Evolutionary conservation across 1,140 invertebrate species (phyloP).

Genomic region (Cylas formicarius): DNA sequence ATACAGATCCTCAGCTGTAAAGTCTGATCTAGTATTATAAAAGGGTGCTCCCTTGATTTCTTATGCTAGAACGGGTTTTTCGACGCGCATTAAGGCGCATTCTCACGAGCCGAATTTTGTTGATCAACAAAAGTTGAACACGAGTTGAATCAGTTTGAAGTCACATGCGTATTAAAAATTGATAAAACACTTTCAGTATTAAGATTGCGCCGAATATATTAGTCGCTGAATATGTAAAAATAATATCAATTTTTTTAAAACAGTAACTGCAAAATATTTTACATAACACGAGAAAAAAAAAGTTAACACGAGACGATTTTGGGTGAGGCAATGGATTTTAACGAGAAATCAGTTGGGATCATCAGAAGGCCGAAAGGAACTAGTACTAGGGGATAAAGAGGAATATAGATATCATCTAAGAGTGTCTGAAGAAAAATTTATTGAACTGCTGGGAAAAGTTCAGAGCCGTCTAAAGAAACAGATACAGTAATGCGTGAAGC

Average conservation of each 20-base stretch:
- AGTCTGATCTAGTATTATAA: too few relatives aligned
- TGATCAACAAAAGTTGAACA: too few relatives aligned
- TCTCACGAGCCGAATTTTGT: too few relatives aligned
- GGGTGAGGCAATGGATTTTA: constrained; percentile 26
- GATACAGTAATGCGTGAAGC: constrained; percentile 33
- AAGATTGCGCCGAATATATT: constrained; percentile 23
- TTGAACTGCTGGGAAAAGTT: constrained; percentile 24
- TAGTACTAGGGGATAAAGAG: constrained; percentile 27
- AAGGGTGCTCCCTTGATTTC: too few relatives aligned
- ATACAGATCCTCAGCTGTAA: too few relatives aligned
- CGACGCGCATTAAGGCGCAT: too few relatives aligned
- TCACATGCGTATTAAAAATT: too few relatives aligned
- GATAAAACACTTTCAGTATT: too few relatives aligned
- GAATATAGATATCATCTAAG: constrained; percentile 26
- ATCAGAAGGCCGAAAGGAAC: constrained; percentile 23
- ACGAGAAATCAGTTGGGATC: constrained; percentile 24
- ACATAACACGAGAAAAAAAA: constrained; percentile 23
- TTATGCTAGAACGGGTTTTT: too few relatives aligned
- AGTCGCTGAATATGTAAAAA: constrained; percentile 20
- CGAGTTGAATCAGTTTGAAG: too few relatives aligned
- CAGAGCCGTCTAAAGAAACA: constrained; percentile 29
- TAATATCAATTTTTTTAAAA: constrained; percentile 23
- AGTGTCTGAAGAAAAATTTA: constrained; percentile 27
- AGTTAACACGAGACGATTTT: constrained; percentile 26
- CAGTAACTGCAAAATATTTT: constrained; percentile 23